Conservation (phyloP, 2,888 invertebrate species). For the Dryococelus australis region DNA sequence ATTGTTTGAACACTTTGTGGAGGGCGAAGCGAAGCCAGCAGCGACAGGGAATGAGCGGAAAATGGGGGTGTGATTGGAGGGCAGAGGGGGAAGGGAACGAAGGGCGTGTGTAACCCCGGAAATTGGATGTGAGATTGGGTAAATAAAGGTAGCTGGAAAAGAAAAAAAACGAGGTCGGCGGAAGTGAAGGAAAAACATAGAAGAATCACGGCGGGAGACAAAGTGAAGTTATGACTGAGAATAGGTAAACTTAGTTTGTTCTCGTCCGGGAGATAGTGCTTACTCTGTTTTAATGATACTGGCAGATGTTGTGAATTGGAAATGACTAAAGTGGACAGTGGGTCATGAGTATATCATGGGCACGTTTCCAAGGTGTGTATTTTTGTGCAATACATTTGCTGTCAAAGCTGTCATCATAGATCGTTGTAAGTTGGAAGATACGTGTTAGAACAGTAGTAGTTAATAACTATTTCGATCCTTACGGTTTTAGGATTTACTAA, state of each 20-base stretch:
- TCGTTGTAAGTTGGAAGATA: no score
- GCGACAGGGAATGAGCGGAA: slow-evolving; percentile 10
- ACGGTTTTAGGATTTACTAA: no score
- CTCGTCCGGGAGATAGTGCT: no score
- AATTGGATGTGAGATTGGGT: slow-evolving; percentile 16
- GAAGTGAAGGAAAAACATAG: slow-evolving; percentile 6
- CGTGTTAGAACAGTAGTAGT: no score
- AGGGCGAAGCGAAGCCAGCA: neutral
- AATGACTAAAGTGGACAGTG: no score
- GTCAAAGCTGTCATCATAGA: no score
- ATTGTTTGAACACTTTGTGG: neutral
- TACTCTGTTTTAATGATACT: no score
- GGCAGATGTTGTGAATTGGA: no score
- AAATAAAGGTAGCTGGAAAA: neutral
- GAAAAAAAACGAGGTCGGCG: neutral
- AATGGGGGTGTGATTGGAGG: neutral
- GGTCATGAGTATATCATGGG: no score
- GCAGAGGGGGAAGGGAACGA: neutral
- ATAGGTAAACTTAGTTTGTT: neutral
- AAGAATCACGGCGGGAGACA: neutral
- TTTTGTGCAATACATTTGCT: no score
- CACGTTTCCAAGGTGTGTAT: no score
- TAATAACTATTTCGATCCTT: no score
- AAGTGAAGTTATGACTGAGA: neutral
- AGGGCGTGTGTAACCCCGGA: neutral